Evolutionary conservation across 1,140 invertebrate genomes (phyloP).

Genomic region (Saccostrea echinata): DNA sequence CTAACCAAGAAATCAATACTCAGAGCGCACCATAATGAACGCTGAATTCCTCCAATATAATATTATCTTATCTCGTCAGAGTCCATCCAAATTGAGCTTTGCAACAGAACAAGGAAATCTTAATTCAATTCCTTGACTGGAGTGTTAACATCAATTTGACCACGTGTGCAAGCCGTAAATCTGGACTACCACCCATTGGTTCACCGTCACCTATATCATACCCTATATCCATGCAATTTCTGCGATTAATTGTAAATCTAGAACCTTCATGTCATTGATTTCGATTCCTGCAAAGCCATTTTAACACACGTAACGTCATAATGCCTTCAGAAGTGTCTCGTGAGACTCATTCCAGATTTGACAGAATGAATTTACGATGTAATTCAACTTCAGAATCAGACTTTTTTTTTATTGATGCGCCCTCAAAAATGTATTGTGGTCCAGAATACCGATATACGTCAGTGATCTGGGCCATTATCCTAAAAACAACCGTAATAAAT

Average conservation of each 20-base stretch:
- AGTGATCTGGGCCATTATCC: not conserved
- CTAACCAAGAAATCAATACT: not conserved
- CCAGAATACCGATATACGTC: not conserved
- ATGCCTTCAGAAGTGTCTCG: not conserved
- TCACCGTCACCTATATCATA: not conserved
- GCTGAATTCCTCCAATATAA: not conserved
- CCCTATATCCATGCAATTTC: not conserved
- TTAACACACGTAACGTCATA: slow-evolving; percentile 32
- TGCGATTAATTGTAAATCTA: slow-evolving; percentile 33
- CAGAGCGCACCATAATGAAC: not conserved
- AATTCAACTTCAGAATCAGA: slow-evolving; percentile 1
- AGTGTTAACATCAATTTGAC: slow-evolving; percentile 32
- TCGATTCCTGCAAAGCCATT: slow-evolving; percentile 24
- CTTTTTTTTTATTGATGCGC: not conserved
- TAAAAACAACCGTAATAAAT: not conserved
- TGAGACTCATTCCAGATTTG: not conserved
- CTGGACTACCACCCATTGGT: not conserved
- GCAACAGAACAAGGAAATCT: not conserved
- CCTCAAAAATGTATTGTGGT: not conserved
- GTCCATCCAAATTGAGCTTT: not conserved
- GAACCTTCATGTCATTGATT: slow-evolving; percentile 5
- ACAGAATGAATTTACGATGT: slow-evolving; percentile 22
- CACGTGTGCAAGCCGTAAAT: slow-evolving; percentile 16
- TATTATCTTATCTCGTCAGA: not conserved
- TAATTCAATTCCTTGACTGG: not conserved